These are phyloP conservation scores for Iguana delicatissima DNA, from an alignment of 2,797 vertebrate genomes.

Conservation along the genomic window DNA sequence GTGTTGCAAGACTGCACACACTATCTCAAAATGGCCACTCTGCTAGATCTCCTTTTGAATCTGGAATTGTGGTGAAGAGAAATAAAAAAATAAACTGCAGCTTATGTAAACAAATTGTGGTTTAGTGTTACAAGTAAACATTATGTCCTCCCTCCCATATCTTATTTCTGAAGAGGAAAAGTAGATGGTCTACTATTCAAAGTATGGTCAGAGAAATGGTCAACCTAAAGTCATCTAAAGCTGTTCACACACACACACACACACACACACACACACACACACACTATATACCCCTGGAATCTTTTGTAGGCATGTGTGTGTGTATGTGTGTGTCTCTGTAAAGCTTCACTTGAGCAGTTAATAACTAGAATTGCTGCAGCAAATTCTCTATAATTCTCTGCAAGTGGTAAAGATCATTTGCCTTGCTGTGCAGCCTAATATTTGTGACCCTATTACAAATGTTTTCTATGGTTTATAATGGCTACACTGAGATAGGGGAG, in stretches of 20 bases:
- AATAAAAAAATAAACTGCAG: not conserved
- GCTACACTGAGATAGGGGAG: not conserved
- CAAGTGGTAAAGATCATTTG: not conserved
- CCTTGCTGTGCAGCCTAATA: not conserved
- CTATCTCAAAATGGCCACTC: not conserved
- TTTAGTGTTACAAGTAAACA: not conserved
- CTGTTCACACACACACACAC: too few species aligned
- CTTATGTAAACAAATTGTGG: not conserved
- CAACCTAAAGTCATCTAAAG: too few species aligned
- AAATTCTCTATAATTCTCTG: not conserved
- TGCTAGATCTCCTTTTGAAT: not conserved
- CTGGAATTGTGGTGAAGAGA: not conserved
- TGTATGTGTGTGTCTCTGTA: not conserved
- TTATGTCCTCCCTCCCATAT: not conserved
- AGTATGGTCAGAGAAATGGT: too few species aligned
- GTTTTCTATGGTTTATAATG: not conserved
- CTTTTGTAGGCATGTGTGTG: too few species aligned
- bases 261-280: too few species aligned
- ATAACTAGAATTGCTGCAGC: not conserved
- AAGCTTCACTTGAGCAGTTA: not conserved
- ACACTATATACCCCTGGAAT: too few species aligned
- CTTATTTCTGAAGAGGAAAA: too few species aligned
- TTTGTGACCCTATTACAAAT: not conserved
- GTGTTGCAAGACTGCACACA: too few species aligned
- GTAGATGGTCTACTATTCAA: too few species aligned